These are phyloP conservation scores for Gymnoscopelus braueri DNA, from an alignment of 2,797 vertebrate genomes.

Conservation along the genomic window DNA sequence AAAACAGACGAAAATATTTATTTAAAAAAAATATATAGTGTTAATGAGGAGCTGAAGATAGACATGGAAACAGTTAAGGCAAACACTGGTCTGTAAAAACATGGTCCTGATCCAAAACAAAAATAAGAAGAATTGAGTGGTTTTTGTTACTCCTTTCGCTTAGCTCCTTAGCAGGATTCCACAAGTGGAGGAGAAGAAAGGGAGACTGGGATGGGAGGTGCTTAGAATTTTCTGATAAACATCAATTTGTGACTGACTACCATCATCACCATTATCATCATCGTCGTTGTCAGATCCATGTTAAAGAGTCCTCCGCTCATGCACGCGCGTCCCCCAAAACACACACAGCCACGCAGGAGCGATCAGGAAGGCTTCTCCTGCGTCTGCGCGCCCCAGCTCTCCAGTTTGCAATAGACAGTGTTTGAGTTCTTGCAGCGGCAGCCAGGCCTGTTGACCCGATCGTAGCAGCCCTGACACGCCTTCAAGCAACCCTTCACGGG, in stretches of 20 bases:
- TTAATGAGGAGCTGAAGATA: conserved; percentile 76
- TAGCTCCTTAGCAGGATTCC: conserved; percentile 66
- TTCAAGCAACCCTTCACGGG: conserved; percentile 92
- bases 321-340: background rate
- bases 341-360: conserved; percentile 36
- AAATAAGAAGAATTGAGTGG: conserved; percentile 73
- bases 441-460: conserved; percentile 89
- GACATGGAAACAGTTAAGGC: conserved; percentile 79
- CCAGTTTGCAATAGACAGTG: conserved; percentile 97
- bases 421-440: conserved; percentile 98
- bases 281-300: conserved; percentile 66
- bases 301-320: conserved; percentile 49
- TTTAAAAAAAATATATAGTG: conserved; percentile 56
- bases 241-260: conserved; percentile 79
- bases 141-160: conserved; percentile 77
- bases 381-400: conserved; percentile 82
- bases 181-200: conserved; percentile 54
- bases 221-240: conserved; percentile 75
- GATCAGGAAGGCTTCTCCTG: conserved; percentile 94
- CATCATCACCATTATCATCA: conserved; percentile 48
- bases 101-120: conserved; percentile 73
- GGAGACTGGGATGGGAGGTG: conserved; percentile 64
- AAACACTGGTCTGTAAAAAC: conserved; percentile 84
- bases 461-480: conserved; percentile 90
- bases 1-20: conserved; percentile 70